A percentile compares a stretch with the other conserved stretches of the same genome.
Evolutionary conservation across 2,113 vertebrate genomes (phyloP).

Genomic region (Pycnonotus jocosus): DNA sequence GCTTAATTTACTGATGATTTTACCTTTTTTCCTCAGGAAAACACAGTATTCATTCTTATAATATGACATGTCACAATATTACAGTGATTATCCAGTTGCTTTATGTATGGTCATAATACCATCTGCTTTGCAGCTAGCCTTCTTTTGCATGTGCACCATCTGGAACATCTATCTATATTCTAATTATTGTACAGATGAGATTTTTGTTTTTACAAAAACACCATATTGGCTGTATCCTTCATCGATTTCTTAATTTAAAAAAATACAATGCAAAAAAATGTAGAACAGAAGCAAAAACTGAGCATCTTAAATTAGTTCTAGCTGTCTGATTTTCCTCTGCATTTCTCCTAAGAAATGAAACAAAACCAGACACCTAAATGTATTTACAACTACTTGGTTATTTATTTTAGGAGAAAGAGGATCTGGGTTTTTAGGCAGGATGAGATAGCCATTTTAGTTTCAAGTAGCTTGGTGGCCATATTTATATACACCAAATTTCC

Average conservation of each 20-base stretch:
- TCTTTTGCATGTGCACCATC: slow-evolving; percentile 21
- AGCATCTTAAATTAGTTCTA: slow-evolving; percentile 30
- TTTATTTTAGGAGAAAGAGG: background rate
- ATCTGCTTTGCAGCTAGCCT: slow-evolving; percentile 44
- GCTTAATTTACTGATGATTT: slow-evolving; percentile 40
- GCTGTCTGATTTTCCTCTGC: background rate
- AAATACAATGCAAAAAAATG: slow-evolving; percentile 30
- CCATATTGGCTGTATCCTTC: slow-evolving; percentile 52
- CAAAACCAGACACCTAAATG: background rate
- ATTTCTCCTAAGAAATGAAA: background rate
- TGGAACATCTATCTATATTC: slow-evolving; percentile 54
- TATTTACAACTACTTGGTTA: background rate
- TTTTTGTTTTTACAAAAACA: slow-evolving; percentile 57
- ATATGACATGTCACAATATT: slow-evolving; percentile 50
- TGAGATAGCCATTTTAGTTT: background rate
- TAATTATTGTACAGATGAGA: slow-evolving; percentile 60
- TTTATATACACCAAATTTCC: background rate
- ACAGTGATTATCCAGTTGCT: slow-evolving; percentile 49
- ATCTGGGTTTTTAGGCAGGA: background rate
- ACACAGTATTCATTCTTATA: slow-evolving; percentile 49
- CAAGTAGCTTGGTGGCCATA: background rate
- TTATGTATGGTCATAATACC: slow-evolving; percentile 56
- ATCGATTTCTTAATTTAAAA: slow-evolving; percentile 46
- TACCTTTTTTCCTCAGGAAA: slow-evolving; percentile 33
- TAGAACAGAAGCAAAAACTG: background rate